Percentiles rank a stretch among this genome's conserved stretches.
These are phyloP conservation scores for Onychorhynchus coronatus DNA, from an alignment of 2,113 vertebrate genomes.

Conservation along the genomic window DNA sequence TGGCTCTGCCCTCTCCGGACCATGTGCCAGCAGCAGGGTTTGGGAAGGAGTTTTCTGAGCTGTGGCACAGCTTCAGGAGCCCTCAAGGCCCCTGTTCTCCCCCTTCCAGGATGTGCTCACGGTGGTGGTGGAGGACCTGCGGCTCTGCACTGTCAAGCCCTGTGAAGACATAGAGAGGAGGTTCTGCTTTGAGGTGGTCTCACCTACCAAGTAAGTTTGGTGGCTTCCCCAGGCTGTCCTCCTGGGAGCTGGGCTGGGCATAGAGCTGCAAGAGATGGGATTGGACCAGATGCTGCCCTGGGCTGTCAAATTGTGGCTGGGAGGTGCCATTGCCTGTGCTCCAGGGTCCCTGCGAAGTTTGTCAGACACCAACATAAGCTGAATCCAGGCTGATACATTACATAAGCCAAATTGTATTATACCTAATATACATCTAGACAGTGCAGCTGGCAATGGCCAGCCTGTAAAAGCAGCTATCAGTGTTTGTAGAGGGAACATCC, in stretches of 20 bases:
- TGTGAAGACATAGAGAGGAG: constrained; percentile 96
- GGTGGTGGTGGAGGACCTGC: constrained; percentile 93
- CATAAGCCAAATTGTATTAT: neutral
- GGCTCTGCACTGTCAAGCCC: constrained; percentile 93
- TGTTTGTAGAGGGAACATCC: neutral
- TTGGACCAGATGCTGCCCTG: neutral
- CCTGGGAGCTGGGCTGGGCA: neutral
- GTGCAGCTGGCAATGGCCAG: neutral
- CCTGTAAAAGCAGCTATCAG: neutral
- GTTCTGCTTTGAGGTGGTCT: constrained; percentile 98
- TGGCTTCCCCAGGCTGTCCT: neutral
- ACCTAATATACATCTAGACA: neutral
- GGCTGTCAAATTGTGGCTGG: neutral
- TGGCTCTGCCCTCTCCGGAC: neutral
- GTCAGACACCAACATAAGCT: neutral
- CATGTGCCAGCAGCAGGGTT: neutral
- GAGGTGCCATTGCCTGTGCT: neutral
- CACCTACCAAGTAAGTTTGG: constrained; percentile 89
- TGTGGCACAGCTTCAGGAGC: neutral
- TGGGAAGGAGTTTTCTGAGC: neutral
- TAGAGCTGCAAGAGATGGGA: neutral
- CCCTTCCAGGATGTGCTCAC: constrained; percentile 86
- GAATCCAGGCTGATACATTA: neutral
- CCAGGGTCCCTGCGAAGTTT: neutral
- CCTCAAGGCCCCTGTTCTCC: neutral